A percentile compares a stretch with the other conserved stretches of the same genome.
Evolutionary conservation across 2,797 vertebrate species (phyloP).

Genomic region (Semaprochilodus insignis): DNA sequence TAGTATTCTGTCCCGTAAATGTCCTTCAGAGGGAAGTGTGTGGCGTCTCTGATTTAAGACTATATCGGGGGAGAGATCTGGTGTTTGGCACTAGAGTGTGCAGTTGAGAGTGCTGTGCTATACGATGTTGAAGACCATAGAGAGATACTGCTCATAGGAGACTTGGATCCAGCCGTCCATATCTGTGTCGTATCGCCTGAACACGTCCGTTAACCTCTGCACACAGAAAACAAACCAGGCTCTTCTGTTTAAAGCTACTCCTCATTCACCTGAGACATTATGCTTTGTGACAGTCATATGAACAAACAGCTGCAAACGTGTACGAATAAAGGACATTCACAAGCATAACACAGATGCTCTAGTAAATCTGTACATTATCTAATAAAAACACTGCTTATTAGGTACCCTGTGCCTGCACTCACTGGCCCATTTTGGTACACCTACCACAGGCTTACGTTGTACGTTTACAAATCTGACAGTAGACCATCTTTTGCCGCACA

Average conservation of each 20-base stretch:
- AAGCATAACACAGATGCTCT: too few relatives aligned
- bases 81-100: constrained; percentile 81
- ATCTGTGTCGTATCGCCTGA: constrained; percentile 94
- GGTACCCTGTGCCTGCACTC: too few relatives aligned
- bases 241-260: neutral
- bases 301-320: neutral
- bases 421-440: too few relatives aligned
- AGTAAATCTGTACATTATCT: too few relatives aligned
- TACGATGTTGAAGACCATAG: constrained; percentile 98
- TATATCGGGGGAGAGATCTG: constrained; percentile 60
- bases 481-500: too few relatives aligned
- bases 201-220: constrained; percentile 96
- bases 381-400: too few relatives aligned
- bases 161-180: constrained; percentile 99
- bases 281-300: neutral
- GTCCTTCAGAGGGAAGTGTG: constrained; percentile 56
- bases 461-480: too few relatives aligned
- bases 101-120: constrained; percentile 70
- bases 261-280: neutral
- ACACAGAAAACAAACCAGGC: constrained; percentile 30
- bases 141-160: constrained; percentile 98
- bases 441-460: too few relatives aligned
- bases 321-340: too few relatives aligned
- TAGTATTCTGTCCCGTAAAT: constrained; percentile 55
- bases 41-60: constrained; percentile 64